A percentile compares a stretch with the other conserved stretches of the same genome.
These are phyloP conservation scores for Terrapene triunguis DNA, from an alignment of 2,113 vertebrate species.

Conservation along the genomic window DNA sequence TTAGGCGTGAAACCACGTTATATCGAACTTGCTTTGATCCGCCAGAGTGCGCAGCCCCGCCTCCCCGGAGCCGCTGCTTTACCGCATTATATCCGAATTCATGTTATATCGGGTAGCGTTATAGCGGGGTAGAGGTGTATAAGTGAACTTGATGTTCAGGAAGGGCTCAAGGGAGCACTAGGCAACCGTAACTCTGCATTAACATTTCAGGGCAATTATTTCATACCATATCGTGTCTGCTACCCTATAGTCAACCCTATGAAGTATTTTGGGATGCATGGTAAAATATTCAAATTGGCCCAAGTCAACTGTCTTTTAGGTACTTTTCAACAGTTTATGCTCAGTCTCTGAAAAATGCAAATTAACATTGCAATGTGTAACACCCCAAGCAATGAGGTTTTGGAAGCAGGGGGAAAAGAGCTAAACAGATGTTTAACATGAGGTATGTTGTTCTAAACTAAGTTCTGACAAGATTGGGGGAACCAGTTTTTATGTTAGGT, in stretches of 20 bases:
- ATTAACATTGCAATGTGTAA: not conserved
- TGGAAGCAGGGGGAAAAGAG: not conserved
- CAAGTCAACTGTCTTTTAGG: not conserved
- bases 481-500: not conserved
- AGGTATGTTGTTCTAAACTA: not conserved
- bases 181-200: too few species aligned
- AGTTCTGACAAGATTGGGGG: not conserved
- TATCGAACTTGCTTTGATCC: too few species aligned
- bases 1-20: too few species aligned
- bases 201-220: too few species aligned
- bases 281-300: not conserved
- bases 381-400: not conserved
- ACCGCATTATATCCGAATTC: too few species aligned
- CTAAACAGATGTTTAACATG: not conserved
- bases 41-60: too few species aligned
- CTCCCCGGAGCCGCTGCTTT: too few species aligned
- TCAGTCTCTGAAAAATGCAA: not conserved
- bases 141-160: not conserved
- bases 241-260: not conserved
- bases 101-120: too few species aligned
- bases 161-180: not conserved
- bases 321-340: not conserved
- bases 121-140: not conserved
- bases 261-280: not conserved
- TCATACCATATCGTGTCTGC: too few species aligned